These are phyloP conservation scores for Acomys russatus DNA, from an alignment of 2,797 vertebrate genomes.

Conservation along the genomic window DNA sequence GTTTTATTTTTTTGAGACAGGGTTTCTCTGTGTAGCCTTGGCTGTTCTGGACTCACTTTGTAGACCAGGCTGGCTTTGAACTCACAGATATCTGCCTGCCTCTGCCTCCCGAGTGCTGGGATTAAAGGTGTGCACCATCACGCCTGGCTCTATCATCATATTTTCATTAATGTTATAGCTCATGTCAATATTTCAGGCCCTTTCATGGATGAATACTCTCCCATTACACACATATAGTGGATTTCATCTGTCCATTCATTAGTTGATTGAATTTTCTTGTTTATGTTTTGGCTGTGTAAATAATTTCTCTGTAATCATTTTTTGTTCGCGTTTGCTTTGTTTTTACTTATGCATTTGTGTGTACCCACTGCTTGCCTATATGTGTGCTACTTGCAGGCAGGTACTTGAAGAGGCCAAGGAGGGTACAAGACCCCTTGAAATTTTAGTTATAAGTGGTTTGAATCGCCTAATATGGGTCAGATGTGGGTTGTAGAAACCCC, in stretches of 20 bases:
- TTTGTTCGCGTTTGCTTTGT: background rate
- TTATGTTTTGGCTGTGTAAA: slow-evolving; percentile 10
- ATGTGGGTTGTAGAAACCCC: background rate
- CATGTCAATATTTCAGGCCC: background rate
- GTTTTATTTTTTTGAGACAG: no score
- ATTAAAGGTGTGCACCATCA: no score
- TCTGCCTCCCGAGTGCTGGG: no score
- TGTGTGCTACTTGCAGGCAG: background rate
- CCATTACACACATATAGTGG: background rate
- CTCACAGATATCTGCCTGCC: no score
- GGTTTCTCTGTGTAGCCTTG: no score
- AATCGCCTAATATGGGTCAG: background rate
- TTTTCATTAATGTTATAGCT: background rate
- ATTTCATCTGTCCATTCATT: background rate
- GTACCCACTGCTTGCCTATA: background rate
- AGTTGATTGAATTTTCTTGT: background rate
- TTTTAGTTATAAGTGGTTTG: background rate
- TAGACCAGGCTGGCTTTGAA: no score
- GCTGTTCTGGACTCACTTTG: no score
- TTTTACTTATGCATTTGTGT: background rate
- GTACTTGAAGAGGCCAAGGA: background rate
- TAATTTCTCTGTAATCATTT: background rate
- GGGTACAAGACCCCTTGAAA: no score
- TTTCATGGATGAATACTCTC: background rate
- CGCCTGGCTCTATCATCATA: background rate